Base-by-base conservation (phyloP, 2,113 vertebrate genomes). In the Calypte anna region DNA sequence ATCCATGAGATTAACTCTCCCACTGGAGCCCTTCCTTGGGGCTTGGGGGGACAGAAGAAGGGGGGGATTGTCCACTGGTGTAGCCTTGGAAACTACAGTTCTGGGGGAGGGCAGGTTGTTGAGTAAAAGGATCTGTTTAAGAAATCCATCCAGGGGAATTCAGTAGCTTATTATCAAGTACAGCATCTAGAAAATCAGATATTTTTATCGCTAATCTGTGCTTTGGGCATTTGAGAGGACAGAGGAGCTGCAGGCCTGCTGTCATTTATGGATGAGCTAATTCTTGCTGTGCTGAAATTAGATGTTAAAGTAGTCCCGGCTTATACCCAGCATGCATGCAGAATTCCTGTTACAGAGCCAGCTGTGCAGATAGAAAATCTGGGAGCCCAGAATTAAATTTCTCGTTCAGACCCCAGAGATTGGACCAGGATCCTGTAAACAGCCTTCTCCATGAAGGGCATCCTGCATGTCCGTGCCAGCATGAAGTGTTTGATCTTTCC, bases 191-290 rank as follows among this genome's bases (percentile, higher is more conserved):
- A 95, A 94, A 96, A 88, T 90, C 90, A 83, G 59, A 82, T 92
- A 76, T 94, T 96, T 96, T 91, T 94, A 91, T 86, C 90, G 9
- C 72, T 92, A 82, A 90, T 94, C 91, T 93, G 67, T 82, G 89
- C 83, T 92, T 82, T 94, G 93, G 91, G 93, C 83, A 85, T 92
- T 90, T 19, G 74, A 91, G 93, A 93, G 91, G 91, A 91, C 91
- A 88, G 91, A 92, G 89, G 91, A 95, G 75, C 82, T 88, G 95
- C 93, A 89, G 88, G 54, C 84, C 95, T 91, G 95, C 91, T 95
- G 95, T 94, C 90, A 91, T 96, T 96, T 95, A 92, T 92, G 93
- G 94, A 96, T 95, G 95, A 94, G 87, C 95, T 96, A 92, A 81
- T 92, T 90, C 93, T 94, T 93, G 93, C 93, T 91, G 93, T 58